Percentiles rank a stretch among this genome's conserved stretches.
These are phyloP conservation scores for Microctenopoma lineatum DNA, from an alignment of 2,797 vertebrate species.

Conservation along the genomic window DNA sequence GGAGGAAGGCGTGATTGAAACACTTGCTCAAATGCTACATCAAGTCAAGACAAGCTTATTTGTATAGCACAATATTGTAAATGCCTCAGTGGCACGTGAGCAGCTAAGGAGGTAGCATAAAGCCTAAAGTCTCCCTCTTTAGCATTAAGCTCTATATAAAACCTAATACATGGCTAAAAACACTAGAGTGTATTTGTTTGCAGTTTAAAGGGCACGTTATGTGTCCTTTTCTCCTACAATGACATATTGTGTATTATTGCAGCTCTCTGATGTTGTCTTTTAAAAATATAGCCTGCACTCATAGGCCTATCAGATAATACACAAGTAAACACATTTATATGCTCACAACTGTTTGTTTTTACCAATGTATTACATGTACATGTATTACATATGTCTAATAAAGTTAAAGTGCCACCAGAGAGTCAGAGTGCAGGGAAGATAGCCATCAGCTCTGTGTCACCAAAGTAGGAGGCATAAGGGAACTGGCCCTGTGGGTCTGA, in stretches of 20 bases:
- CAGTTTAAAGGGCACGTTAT: no score
- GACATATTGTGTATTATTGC: no score
- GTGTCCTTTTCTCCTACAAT: no score
- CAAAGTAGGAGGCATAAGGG: constrained; percentile 23
- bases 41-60: neutral
- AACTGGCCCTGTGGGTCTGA: constrained; percentile 58
- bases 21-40: neutral
- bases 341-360: neutral
- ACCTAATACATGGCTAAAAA: no score
- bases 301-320: neutral
- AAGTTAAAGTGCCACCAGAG: neutral
- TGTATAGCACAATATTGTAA: neutral
- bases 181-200: no score
- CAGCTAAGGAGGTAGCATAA: no score
- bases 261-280: no score
- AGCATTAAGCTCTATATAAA: neutral
- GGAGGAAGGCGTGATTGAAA: constrained; percentile 21
- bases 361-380: neutral
- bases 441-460: constrained; percentile 20
- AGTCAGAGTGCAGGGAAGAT: neutral
- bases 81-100: neutral
- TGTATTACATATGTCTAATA: neutral
- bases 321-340: neutral
- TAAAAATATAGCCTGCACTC: no score
- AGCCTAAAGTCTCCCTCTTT: neutral